A percentile compares a stretch with the other conserved stretches of the same genome.
Evolutionary conservation across 2,888 invertebrate genomes (phyloP).

Genomic region (Heliconius aoede): DNA sequence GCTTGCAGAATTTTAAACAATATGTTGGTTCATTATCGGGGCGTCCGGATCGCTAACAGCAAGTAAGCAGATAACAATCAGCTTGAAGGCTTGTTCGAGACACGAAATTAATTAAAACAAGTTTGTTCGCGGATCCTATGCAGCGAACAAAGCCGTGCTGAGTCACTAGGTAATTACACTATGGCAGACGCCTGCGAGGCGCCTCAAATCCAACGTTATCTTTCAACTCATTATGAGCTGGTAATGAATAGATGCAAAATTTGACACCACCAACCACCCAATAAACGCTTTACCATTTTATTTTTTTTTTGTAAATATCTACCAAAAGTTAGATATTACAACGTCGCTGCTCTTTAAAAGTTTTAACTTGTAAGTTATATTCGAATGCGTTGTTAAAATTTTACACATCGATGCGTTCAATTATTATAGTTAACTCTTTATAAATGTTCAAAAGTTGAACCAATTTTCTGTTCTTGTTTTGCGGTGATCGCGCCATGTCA

Average conservation of each 20-base stretch:
- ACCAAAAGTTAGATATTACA: neutral
- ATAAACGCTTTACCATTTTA: neutral
- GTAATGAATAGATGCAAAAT: conserved; percentile 51
- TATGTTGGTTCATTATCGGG: conserved; percentile 78
- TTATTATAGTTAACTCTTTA: conserved; percentile 36
- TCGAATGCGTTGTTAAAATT: conserved; percentile 18
- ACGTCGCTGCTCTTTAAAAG: conserved; percentile 6
- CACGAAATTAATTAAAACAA: conserved; percentile 85
- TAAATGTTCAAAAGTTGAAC: conserved; percentile 32
- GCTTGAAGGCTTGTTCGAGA: conserved; percentile 81
- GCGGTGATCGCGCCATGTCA: conserved; percentile 75
- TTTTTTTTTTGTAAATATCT: conserved; percentile 1
- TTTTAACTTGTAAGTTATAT: conserved; percentile 21
- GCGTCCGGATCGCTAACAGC: conserved; percentile 79
- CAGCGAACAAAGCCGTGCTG: conserved; percentile 82
- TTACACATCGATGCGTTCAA: conserved; percentile 26
- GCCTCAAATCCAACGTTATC: conserved; percentile 77
- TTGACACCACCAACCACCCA: conserved; percentile 15
- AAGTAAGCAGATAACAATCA: conserved; percentile 84
- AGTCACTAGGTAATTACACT: conserved; percentile 82
- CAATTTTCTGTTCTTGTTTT: conserved; percentile 41
- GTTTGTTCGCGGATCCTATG: conserved; percentile 84
- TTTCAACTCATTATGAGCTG: conserved; percentile 62
- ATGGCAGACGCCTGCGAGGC: conserved; percentile 68
- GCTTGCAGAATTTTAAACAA: conserved; percentile 66